Percentiles rank a stretch among this genome's conserved stretches.
These are phyloP conservation scores for Seladonia tumulorum DNA, from an alignment of 2,888 invertebrate genomes.

Conservation along the genomic window DNA sequence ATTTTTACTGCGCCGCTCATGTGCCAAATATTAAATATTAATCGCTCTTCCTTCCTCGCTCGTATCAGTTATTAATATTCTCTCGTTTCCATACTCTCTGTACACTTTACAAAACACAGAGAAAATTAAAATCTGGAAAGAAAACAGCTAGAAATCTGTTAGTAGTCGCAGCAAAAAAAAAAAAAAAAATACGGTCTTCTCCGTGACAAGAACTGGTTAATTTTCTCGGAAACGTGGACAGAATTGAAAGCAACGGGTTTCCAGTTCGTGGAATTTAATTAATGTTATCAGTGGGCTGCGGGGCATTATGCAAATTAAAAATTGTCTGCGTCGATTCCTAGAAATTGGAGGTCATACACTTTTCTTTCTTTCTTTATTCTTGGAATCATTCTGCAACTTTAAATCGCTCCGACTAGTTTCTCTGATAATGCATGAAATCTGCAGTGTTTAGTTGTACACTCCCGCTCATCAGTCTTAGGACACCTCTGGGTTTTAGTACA, in stretches of 20 bases:
- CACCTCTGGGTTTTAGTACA: too few species aligned
- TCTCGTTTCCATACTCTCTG: too few species aligned
- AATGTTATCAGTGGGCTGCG: neutral
- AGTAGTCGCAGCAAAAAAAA: neutral
- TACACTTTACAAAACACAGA: neutral
- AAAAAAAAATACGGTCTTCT: neutral
- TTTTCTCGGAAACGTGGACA: neutral
- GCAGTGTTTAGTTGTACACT: too few species aligned
- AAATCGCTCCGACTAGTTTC: neutral
- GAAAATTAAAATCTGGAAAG: neutral
- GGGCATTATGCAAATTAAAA: neutral
- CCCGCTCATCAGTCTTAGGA: too few species aligned
- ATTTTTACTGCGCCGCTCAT: too few species aligned
- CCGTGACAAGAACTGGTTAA: neutral
- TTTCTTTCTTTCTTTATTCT: neutral
- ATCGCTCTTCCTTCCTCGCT: too few species aligned
- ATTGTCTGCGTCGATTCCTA: neutral
- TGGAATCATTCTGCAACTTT: neutral
- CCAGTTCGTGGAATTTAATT: neutral
- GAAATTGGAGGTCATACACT: neutral
- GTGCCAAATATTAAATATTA: too few species aligned
- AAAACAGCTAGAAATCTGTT: neutral
- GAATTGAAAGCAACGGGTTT: neutral
- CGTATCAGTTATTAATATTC: too few species aligned
- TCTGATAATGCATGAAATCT: neutral